Conservation (phyloP, 2,797 vertebrate species). For the Cuniculus paca region DNA sequence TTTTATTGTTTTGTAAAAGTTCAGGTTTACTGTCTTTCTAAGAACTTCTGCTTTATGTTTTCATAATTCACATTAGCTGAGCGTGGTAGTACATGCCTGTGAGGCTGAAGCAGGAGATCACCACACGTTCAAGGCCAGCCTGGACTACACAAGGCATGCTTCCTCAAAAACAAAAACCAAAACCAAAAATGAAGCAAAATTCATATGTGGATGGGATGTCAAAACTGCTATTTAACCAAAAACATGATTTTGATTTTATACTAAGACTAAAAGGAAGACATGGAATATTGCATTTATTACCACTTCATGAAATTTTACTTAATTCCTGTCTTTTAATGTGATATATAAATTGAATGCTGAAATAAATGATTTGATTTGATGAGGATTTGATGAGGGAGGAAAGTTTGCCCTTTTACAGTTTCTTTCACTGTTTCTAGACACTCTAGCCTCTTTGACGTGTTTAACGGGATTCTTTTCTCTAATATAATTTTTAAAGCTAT, state of each 20-base stretch:
- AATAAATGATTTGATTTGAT: conserved; percentile 32
- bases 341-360: background rate
- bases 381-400: background rate
- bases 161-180: background rate
- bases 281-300: background rate
- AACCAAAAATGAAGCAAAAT: background rate
- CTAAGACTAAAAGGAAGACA: background rate
- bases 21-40: background rate
- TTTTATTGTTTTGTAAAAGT: background rate
- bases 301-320: background rate
- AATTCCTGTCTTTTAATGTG: background rate
- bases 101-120: background rate
- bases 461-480: background rate
- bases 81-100: background rate
- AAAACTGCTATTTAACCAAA: background rate
- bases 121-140: background rate
- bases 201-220: background rate
- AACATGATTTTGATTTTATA: background rate
- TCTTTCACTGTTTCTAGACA: conserved; percentile 16
- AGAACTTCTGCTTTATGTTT: background rate
- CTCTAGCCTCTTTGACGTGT: background rate
- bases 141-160: background rate
- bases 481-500: conserved; percentile 25
- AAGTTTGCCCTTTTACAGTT: background rate
- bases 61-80: background rate